phyloP scores from a whole-genome alignment of 2,888 invertebrate species.

The Arge pagana region DNA sequence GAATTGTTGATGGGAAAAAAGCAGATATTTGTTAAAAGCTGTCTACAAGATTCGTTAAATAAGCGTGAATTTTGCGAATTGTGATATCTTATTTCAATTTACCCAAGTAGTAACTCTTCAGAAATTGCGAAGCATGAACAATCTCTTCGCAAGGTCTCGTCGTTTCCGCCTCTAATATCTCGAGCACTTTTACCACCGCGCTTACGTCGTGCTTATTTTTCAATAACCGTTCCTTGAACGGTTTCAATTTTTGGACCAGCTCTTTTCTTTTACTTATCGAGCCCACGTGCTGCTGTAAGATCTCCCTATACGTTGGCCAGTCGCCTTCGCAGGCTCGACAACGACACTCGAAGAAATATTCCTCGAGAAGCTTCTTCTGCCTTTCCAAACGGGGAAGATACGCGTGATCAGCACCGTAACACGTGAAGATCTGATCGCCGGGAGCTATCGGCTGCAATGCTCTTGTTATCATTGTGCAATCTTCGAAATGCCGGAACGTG shows the following conservation, averaged over 20 bases:
- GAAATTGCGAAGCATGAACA: conserved; percentile 51
- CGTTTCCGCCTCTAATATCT: conserved; percentile 44
- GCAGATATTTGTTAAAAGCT: no score
- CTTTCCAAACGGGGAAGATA: conserved; percentile 44
- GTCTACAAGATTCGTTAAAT: not conserved
- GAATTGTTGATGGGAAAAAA: no score
- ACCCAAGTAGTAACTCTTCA: conserved; percentile 55
- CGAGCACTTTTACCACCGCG: conserved; percentile 47
- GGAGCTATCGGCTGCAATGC: conserved; percentile 47
- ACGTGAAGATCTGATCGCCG: conserved; percentile 54
- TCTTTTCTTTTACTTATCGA: conserved; percentile 45
- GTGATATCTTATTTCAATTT: conserved; percentile 44
- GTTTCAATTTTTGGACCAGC: conserved; percentile 47
- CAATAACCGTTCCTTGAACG: conserved; percentile 45
- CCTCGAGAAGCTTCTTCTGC: conserved; percentile 46
- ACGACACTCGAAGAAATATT: conserved; percentile 53
- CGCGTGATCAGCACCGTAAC: conserved; percentile 53
- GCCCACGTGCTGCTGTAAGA: conserved; percentile 48
- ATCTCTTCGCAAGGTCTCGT: conserved; percentile 54
- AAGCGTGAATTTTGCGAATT: not conserved
- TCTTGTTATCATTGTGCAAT: conserved; percentile 51
- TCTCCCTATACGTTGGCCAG: conserved; percentile 50
- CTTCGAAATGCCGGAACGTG: conserved; percentile 53
- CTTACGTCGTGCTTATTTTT: conserved; percentile 53
- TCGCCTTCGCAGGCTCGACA: conserved; percentile 47